Percentiles rank a stretch among this genome's conserved stretches.
phyloP scores from a whole-genome alignment of 2,113 vertebrate species.

The Taurulus bubalis region DNA sequence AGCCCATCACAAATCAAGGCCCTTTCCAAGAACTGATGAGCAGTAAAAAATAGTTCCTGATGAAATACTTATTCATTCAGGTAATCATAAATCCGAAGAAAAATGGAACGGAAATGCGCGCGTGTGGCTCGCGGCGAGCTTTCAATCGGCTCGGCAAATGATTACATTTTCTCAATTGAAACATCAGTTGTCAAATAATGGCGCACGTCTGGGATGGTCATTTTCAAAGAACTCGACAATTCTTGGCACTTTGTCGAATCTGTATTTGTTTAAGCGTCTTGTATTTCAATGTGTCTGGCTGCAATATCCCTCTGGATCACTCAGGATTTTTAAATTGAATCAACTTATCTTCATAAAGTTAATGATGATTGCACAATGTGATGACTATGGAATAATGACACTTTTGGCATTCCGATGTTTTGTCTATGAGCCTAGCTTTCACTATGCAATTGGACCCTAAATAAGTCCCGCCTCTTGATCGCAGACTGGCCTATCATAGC shows the following conservation, averaged over 20 bases:
- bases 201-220: background rate
- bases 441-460: background rate
- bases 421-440: background rate
- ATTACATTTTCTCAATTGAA: conserved; percentile 5
- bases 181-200: conserved; percentile 20
- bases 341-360: background rate
- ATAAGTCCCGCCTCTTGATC: background rate
- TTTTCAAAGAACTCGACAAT: background rate
- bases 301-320: background rate
- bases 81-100: conserved; percentile 65
- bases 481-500: background rate
- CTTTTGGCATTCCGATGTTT: background rate
- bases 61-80: conserved; percentile 69
- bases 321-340: too few species aligned
- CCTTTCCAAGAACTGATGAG: conserved; percentile 58
- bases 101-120: conserved; percentile 32
- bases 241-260: background rate
- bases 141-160: conserved; percentile 24
- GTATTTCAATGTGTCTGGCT: background rate
- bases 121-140: conserved; percentile 12
- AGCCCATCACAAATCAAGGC: conserved; percentile 73
- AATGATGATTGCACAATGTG: background rate
- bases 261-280: background rate
- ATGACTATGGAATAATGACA: background rate
- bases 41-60: conserved; percentile 53